phyloP scores from a whole-genome alignment of 2,888 invertebrate genomes.

The Drosophila mulleri region DNA sequence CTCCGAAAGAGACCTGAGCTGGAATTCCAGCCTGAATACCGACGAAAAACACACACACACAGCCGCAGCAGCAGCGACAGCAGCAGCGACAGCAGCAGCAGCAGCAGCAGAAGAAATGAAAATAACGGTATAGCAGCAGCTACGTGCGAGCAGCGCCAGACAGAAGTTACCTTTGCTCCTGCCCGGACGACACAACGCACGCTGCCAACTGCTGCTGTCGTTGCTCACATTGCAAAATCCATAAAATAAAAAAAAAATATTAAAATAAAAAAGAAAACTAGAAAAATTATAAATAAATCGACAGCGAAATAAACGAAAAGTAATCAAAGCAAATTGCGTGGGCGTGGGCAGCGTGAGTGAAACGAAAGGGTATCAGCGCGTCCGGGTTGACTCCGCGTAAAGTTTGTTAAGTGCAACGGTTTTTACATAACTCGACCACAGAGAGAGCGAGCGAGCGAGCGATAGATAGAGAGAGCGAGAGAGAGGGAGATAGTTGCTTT shows the following conservation, averaged over 20 bases:
- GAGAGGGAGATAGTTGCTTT: neutral
- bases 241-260: conserved; percentile 4
- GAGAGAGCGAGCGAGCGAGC: neutral
- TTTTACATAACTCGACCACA: conserved; percentile 13
- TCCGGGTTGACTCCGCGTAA: neutral
- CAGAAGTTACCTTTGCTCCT: conserved; percentile 86
- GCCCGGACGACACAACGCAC: conserved; percentile 85
- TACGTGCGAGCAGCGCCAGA: conserved; percentile 78
- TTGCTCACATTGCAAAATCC: conserved; percentile 70
- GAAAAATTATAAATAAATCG: conserved; percentile 2
- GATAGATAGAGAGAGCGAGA: neutral
- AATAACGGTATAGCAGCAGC: conserved; percentile 69
- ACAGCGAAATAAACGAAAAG: neutral
- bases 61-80: conserved; percentile 18
- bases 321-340: conserved; percentile 2
- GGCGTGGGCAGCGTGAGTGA: conserved; percentile 13
- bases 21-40: conserved; percentile 80
- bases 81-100: conserved; percentile 49
- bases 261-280: conserved; percentile 4
- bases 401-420: conserved; percentile 3
- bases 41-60: conserved; percentile 31
- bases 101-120: conserved; percentile 19
- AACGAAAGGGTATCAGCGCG: conserved; percentile 35
- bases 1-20: conserved; percentile 37
- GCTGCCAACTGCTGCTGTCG: conserved; percentile 79